Evolutionary conservation across 1,140 invertebrate genomes (phyloP), one percentile per base, ranked within the genome.

Genomic region (Lepidurus arcticus): DNA sequence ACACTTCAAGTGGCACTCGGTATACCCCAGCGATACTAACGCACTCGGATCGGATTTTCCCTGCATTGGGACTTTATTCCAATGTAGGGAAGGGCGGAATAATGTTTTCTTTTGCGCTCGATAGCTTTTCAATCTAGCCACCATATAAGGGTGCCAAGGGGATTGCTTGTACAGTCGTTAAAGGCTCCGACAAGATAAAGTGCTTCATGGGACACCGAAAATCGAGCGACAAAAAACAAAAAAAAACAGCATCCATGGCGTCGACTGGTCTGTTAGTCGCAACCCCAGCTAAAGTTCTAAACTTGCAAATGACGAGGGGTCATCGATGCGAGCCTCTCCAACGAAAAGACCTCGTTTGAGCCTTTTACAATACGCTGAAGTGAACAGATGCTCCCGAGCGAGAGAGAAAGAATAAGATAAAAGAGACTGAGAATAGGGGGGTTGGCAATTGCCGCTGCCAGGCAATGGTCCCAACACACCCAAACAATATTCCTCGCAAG

Each of bases 71-170:
- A 65, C 16, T 11, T 13, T 7, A 21, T 47, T n/a, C 6, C 16
- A 65, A 21, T 13, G 53, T 13, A 16, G 53, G 53, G 53, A 34
- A 4, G 34, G 53, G 53, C 16, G 53, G 53, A 65, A 65, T 65
- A 65, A 65, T 65, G 53, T 65, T 65, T n/a, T 65, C 53, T 21
- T 65, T 65, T 65, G 53, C 53, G 53, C 53, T n/a, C 53, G 53
- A 65, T 65, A 65, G 53, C 53, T 65, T 65, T 65, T 65, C 53
- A 65, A 65, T 65, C 53, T 65, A 21, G 53, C 53, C 53, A 65
- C 53, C 53, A 65, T 65, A 65, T 65, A 65, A 65, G 53, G 53
- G 53, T 65, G 53, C 53, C 53, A 65, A 65, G 53, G 53, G 53
- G 21, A 65, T 65, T 21, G 53, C 53, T 65, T 65, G 53, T 65